Evolutionary conservation across 2,113 vertebrate species (phyloP), one percentile per base, ranked within the genome.

Genomic region (Platanista minor): DNA sequence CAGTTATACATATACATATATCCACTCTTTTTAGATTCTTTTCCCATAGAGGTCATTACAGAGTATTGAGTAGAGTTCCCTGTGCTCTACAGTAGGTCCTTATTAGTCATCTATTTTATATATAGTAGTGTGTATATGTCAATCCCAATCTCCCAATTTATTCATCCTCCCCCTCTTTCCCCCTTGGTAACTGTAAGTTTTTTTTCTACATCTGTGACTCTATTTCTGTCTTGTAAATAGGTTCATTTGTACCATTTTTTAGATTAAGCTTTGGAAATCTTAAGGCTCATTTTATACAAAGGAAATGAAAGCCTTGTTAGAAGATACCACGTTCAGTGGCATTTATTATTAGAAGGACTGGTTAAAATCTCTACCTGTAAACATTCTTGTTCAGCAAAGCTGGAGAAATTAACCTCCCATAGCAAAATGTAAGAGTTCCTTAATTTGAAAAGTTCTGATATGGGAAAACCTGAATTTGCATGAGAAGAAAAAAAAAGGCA

Each of bases 21-120:
- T 57, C 54, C 54, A 8, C 18, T 20, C 2, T 57, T 21, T 57
- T 57, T 57, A 57, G 54, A 57, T 57, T 1, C 18, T 57, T 20
- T 57, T 57, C 54, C 54, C 6, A 0, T 20, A 57, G 17, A 57
- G 17, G 54, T 57, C 17, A 20, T 57, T 57, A 57, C 54, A 57
- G 54, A 57, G 54, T 57, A 57, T 8, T 57, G 6, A 20, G 54
- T 57, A 57, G 54, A 21, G 54, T 57, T 57, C 54, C 54, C 6
- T 0, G 54, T 57, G 54, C 54, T 3, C 0, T 6, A 57, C 18
- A 21, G 18, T 57, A 57, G 54, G 54, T 57, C 54, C 18, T 57
- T 57, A 57, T 57, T 57, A 57, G 54, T 57, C 7, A 57, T 1
- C 6, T 57, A 1, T 21, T 57, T 57, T 57, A 57, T 57, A 57